Evolutionary conservation across 2,888 invertebrate genomes (phyloP).

Genomic region (Sipha maydis): DNA sequence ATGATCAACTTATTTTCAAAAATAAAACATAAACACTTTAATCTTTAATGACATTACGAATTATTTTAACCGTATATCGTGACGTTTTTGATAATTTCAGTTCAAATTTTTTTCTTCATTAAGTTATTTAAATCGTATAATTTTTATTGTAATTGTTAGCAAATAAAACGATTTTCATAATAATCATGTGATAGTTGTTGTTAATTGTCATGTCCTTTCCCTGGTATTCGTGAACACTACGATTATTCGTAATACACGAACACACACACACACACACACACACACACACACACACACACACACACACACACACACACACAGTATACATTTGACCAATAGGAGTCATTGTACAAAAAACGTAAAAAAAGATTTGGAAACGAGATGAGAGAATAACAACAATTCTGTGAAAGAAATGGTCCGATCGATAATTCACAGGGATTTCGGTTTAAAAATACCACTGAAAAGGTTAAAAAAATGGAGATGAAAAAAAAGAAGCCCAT

Average conservation of each 20-base stretch:
- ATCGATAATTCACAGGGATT: slow-evolving; percentile 55
- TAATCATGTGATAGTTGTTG: too few relatives aligned
- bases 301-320: background rate
- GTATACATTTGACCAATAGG: background rate
- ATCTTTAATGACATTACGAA: too few relatives aligned
- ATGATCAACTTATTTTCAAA: too few relatives aligned
- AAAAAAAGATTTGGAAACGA: slow-evolving; percentile 38
- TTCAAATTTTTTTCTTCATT: too few relatives aligned
- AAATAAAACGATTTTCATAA: too few relatives aligned
- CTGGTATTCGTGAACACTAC: background rate
- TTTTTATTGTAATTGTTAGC: too few relatives aligned
- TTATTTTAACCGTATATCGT: too few relatives aligned
- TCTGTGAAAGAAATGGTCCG: slow-evolving; percentile 37
- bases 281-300: background rate
- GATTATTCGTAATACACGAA: background rate
- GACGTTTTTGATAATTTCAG: too few relatives aligned
- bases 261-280: background rate
- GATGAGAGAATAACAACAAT: slow-evolving; percentile 20
- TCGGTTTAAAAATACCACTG: slow-evolving; percentile 52
- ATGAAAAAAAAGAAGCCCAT: slow-evolving; percentile 37
- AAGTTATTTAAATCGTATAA: too few relatives aligned
- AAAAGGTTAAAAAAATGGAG: slow-evolving; percentile 39
- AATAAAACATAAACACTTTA: too few relatives aligned
- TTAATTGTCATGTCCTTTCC: background rate
- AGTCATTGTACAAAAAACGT: slow-evolving; percentile 15